Evolutionary conservation across 30 jellyfish, hydroid and myxozoan genomes (phyloP), one percentile per base, ranked within the genome.

Genomic region (Mastigias papua): DNA sequence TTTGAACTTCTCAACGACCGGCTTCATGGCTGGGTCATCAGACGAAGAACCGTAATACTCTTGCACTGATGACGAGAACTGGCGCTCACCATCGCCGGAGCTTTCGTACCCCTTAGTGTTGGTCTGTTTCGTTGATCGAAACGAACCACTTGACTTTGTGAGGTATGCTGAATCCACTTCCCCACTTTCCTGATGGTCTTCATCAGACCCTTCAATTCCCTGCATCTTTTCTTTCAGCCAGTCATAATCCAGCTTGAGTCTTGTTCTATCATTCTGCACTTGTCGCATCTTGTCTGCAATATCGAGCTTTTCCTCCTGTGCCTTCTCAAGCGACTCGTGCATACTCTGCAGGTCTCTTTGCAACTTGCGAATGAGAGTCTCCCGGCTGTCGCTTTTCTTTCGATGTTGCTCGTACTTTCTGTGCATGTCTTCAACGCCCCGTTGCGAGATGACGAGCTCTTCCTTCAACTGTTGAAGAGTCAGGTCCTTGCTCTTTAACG

Each of bases 351-450:
- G 46, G 65, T 94, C 99, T 48, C 84, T 87, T 63, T 89, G 97
- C 89, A 94, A 58, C 78, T 85, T 86, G 78, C 97, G 94, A 50
- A 94, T 90, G 81, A 88, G 57, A 31, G 69, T 65, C 61, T 94
- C 99, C 46, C 94, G 91, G 42, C 86, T 32, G 62, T 94, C 97
- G 33, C 99, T 78, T 34, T 82, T 81, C 82, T 69, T 57, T 33
- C 99, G 97, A 58, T 58, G 34, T 95, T 90, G 94, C 76, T 94
- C 97, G 73, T 94, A 94, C 92, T 94, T 94, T 71, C 91, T 86
- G 72, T 94, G 89, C 35, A 94, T 92, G 58, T 94, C 97, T 54
- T 94, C 99, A 46, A 81, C 82, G 21, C 84, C 92, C 2, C 85
- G 62, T 34, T 90, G 97, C 71, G 97, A 86, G 49, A 88, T 28